Evolutionary conservation across 1,140 invertebrate genomes (phyloP).

Genomic region (Lanistes nyassanus): DNA sequence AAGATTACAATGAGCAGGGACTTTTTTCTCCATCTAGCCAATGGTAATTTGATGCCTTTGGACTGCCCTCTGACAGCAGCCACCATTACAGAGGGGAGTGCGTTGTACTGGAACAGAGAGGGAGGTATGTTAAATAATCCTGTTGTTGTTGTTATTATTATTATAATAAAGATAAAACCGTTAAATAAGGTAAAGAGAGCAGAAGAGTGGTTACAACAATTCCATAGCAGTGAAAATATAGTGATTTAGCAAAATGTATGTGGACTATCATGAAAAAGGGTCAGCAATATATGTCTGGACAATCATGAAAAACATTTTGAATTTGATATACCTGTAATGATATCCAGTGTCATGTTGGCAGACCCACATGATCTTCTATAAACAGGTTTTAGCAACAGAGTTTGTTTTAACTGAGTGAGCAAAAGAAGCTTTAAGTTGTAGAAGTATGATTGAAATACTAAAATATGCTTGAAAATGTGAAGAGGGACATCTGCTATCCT

Average conservation of each 20-base stretch:
- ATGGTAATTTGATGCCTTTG: slow-evolving; percentile 40
- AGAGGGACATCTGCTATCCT: too few relatives aligned
- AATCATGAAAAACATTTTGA: too few relatives aligned
- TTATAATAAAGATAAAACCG: neutral
- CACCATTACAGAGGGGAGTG: slow-evolving; percentile 43
- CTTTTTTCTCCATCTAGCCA: slow-evolving; percentile 40
- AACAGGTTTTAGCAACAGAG: too few relatives aligned
- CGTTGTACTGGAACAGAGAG: slow-evolving; percentile 43
- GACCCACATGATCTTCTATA: too few relatives aligned
- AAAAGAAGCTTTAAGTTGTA: too few relatives aligned
- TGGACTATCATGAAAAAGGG: neutral
- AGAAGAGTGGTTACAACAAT: neutral
- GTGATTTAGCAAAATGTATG: neutral
- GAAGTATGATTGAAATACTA: too few relatives aligned
- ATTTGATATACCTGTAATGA: too few relatives aligned
- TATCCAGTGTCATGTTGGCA: too few relatives aligned
- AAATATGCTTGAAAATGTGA: too few relatives aligned
- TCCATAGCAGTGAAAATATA: neutral
- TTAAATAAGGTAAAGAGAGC: neutral
- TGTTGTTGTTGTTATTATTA: neutral
- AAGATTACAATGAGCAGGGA: slow-evolving; percentile 34
- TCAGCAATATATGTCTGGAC: neutral
- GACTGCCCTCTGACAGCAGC: slow-evolving; percentile 34
- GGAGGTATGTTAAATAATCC: slow-evolving; percentile 39
- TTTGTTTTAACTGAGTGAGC: too few relatives aligned